Percentiles rank a stretch among this genome's conserved stretches.
These are phyloP conservation scores for Crocodylus rhombifer DNA, from an alignment of 2,797 vertebrate species.

Conservation along the genomic window DNA sequence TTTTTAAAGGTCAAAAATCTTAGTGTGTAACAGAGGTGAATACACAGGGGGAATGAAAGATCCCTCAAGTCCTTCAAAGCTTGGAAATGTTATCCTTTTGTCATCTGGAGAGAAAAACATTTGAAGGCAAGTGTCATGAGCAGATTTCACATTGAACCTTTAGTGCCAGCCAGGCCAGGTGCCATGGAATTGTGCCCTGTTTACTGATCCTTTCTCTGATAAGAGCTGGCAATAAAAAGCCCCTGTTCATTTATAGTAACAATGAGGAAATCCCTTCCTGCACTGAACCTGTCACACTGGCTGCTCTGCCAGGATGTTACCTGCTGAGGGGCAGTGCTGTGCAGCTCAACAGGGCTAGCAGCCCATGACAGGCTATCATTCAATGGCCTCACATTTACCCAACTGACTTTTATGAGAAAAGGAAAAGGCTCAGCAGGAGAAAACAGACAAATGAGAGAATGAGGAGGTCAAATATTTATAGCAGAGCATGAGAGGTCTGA, in stretches of 20 bases:
- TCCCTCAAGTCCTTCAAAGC: background rate
- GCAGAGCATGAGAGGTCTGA: constrained; percentile 15
- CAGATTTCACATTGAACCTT: background rate
- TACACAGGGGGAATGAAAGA: background rate
- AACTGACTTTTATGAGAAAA: constrained; percentile 40
- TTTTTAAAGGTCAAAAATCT: constrained; percentile 43
- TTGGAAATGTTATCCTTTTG: background rate
- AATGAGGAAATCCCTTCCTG: background rate
- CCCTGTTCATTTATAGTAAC: background rate
- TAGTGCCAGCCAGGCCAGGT: background rate
- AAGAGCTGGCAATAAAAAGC: background rate
- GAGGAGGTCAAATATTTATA: constrained; percentile 47
- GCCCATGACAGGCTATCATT: background rate
- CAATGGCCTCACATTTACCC: background rate
- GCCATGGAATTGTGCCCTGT: background rate
- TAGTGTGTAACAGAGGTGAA: background rate
- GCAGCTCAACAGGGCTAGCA: background rate
- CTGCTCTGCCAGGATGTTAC: background rate
- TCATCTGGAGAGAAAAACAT: background rate
- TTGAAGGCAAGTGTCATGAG: background rate
- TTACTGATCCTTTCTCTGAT: background rate
- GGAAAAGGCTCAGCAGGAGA: constrained; percentile 56
- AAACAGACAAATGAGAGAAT: constrained; percentile 53
- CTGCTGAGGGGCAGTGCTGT: background rate
- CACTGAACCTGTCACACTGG: background rate